These are phyloP conservation scores for Hoplodrina blanda DNA, from an alignment of 2,888 invertebrate genomes.

Conservation along the genomic window DNA sequence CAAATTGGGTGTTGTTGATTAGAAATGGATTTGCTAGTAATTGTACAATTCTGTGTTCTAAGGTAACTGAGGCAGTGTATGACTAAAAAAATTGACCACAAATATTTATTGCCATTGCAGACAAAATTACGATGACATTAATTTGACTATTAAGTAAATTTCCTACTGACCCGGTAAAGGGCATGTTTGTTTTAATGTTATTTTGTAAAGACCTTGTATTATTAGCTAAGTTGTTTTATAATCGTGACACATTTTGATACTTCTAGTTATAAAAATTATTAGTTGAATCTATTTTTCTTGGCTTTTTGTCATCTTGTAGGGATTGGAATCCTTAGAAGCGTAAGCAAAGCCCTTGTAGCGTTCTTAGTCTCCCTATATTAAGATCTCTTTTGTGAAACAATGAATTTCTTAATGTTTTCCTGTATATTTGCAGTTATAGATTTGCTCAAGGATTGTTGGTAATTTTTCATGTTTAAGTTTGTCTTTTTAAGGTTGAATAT, in stretches of 20 bases:
- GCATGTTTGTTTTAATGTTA: slow-evolving; percentile 47
- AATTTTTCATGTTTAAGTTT: slow-evolving; percentile 66
- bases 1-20: slow-evolving; percentile 56
- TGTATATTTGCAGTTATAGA: slow-evolving; percentile 62
- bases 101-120: slow-evolving; percentile 6
- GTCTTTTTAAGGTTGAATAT: slow-evolving; percentile 66
- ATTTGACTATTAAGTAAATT: slow-evolving; percentile 45
- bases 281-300: slow-evolving; percentile 71
- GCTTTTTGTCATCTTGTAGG: slow-evolving; percentile 68
- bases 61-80: slow-evolving; percentile 13
- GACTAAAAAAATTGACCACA: slow-evolving; percentile 6
- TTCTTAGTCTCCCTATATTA: slow-evolving; percentile 72
- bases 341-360: slow-evolving; percentile 70
- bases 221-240: slow-evolving; percentile 74
- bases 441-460: slow-evolving; percentile 86
- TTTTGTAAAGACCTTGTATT: slow-evolving; percentile 65
- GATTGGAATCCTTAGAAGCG: slow-evolving; percentile 68
- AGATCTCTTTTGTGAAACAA: slow-evolving; percentile 81
- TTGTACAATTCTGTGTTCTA: slow-evolving; percentile 21
- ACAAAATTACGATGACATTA: slow-evolving; percentile 29
- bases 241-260: slow-evolving; percentile 69
- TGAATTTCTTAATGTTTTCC: slow-evolving; percentile 76
- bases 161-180: slow-evolving; percentile 57
- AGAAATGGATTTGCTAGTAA: slow-evolving; percentile 43
- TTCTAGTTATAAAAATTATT: slow-evolving; percentile 71